phyloP scores from a whole-genome alignment of 2,113 vertebrate species.

The Tragelaphus imberbis region DNA sequence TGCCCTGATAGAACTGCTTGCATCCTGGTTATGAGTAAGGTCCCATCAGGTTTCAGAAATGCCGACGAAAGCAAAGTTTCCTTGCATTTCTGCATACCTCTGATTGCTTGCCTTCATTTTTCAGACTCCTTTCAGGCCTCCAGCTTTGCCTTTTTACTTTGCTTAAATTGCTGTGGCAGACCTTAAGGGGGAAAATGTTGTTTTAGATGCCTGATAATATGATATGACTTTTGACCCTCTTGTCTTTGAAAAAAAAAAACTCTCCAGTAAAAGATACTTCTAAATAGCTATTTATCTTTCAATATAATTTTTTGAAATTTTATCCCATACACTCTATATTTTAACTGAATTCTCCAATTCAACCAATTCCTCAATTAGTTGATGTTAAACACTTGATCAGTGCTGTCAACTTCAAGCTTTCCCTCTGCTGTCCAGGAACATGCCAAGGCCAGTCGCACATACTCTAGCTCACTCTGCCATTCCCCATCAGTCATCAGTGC shows the following conservation, averaged over 20 bases:
- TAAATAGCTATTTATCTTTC: neutral
- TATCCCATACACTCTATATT: neutral
- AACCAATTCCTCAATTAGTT: neutral
- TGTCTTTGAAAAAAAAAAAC: neutral
- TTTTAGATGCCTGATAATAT: neutral
- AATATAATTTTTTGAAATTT: neutral
- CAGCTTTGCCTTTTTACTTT: neutral
- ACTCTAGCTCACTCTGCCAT: neutral
- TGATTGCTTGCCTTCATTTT: neutral
- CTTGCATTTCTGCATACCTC: neutral
- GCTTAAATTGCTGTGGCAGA: neutral
- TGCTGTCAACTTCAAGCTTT: neutral
- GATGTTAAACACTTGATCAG: neutral
- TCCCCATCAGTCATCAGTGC: neutral
- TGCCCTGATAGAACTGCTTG: conserved; percentile 45
- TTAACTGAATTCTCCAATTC: neutral
- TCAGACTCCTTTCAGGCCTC: neutral
- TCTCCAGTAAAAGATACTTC: neutral
- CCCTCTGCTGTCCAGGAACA: neutral
- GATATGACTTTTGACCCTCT: neutral
- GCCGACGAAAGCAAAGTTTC: neutral
- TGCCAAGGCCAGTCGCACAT: neutral
- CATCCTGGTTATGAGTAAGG: neutral
- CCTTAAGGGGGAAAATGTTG: neutral
- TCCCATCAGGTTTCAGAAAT: conserved; percentile 54